These are phyloP conservation scores for Habropoda laboriosa DNA, from an alignment of 1,140 invertebrate genomes.

Conservation along the genomic window DNA sequence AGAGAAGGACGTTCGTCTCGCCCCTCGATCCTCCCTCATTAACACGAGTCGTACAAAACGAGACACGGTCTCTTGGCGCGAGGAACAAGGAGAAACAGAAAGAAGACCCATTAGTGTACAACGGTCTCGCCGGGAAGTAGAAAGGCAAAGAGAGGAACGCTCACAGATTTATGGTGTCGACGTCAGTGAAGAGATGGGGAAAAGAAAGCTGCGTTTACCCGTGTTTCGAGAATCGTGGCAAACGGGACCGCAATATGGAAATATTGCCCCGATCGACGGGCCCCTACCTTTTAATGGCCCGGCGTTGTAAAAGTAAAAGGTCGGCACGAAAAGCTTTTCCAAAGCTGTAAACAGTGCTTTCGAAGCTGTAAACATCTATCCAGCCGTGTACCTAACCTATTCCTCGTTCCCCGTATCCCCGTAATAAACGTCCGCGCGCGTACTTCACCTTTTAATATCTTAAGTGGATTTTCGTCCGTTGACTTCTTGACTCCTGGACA, in stretches of 20 bases:
- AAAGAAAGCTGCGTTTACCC: background rate
- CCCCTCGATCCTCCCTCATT: background rate
- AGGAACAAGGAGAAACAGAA: background rate
- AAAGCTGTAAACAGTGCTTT: background rate
- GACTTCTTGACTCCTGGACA: conserved; percentile 2
- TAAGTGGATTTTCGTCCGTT: conserved; percentile 19
- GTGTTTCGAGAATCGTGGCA: background rate
- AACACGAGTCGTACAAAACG: background rate
- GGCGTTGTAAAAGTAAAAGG: background rate
- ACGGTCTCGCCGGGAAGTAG: background rate
- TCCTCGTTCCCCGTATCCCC: background rate
- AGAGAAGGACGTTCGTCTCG: background rate
- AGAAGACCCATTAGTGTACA: background rate
- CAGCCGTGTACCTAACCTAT: background rate
- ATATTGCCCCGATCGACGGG: background rate
- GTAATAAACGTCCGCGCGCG: conserved; percentile 24
- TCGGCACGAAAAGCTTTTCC: background rate
- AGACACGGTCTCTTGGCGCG: background rate
- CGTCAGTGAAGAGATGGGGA: fast-evolving
- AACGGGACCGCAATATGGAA: conserved; percentile 13
- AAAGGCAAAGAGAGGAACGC: background rate
- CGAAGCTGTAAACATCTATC: background rate
- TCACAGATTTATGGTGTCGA: conserved; percentile 15
- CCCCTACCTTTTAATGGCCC: background rate
- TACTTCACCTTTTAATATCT: conserved; percentile 18